Conservation (phyloP, 92 coral and sea anemone genomes). For the Siderastrea siderea region DNA sequence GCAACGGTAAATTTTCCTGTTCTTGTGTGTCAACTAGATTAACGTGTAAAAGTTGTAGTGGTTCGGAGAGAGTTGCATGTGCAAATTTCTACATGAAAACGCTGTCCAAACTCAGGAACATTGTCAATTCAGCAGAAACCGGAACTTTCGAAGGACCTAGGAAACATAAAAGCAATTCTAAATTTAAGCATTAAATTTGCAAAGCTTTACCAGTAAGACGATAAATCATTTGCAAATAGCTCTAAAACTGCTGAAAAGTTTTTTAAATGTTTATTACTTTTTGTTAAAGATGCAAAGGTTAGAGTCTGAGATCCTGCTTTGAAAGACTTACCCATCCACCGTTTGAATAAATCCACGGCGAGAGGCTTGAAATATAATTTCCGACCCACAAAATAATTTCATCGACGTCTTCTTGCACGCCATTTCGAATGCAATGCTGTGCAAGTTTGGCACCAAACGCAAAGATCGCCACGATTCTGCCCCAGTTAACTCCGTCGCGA, state of each 20-base stretch:
- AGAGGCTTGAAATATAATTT: slow-evolving; percentile 73
- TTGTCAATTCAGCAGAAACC: background rate
- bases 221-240: background rate
- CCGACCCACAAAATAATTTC: slow-evolving; percentile 82
- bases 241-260: slow-evolving; percentile 1
- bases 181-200: background rate
- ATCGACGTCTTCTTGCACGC: slow-evolving; percentile 70
- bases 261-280: background rate
- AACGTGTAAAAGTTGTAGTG: background rate
- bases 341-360: slow-evolving; percentile 77
- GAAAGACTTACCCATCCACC: slow-evolving; percentile 91
- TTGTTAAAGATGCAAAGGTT: slow-evolving; percentile 24
- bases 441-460: slow-evolving; percentile 89
- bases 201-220: background rate
- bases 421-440: slow-evolving; percentile 69
- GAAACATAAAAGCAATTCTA: background rate
- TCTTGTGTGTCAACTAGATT: background rate
- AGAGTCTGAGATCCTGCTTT: background rate
- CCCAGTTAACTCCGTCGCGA: slow-evolving; percentile 93
- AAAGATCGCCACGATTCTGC: slow-evolving; percentile 87
- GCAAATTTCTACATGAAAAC: background rate
- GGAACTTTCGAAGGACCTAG: background rate
- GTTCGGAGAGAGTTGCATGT: background rate
- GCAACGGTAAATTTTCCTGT: background rate
- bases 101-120: background rate